phyloP scores from a whole-genome alignment of 2,797 vertebrate species.

The Poecilia gillii region DNA sequence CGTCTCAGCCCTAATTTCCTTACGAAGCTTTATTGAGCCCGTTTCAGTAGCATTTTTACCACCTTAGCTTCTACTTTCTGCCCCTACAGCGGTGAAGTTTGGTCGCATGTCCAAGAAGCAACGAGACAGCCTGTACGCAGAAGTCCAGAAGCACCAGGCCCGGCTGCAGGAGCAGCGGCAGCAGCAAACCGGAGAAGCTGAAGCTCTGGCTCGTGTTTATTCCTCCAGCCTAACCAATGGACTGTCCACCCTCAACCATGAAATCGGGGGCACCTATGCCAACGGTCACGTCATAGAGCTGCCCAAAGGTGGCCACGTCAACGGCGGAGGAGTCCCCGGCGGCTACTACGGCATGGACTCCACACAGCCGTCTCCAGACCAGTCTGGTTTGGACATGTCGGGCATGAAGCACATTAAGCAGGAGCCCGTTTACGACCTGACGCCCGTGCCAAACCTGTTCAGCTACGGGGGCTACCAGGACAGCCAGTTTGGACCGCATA shows the following conservation, averaged over 20 bases:
- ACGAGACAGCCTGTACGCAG: conserved; percentile 95
- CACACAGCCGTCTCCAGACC: conserved; percentile 96
- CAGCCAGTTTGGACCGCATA: conserved; percentile 91
- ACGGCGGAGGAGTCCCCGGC: conserved; percentile 65
- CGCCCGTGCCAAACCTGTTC: conserved; percentile 97
- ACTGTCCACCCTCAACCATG: conserved; percentile 89
- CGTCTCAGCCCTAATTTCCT: too few relatives aligned
- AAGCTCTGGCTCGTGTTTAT: conserved; percentile 94
- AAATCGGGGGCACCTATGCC: conserved; percentile 91
- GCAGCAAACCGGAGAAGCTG: conserved; percentile 94
- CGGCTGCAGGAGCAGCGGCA: conserved; percentile 93
- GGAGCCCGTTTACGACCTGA: conserved; percentile 98
- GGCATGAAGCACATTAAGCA: conserved; percentile 99
- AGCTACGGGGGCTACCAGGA: conserved; percentile 96
- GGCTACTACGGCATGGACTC: conserved; percentile 95
- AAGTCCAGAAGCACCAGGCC: conserved; percentile 99
- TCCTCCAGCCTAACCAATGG: conserved; percentile 91
- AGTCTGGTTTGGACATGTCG: conserved; percentile 97
- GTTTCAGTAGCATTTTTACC: background rate
- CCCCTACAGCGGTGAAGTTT: conserved; percentile 92
- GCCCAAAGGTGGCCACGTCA: conserved; percentile 89
- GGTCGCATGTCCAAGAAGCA: conserved; percentile 99
- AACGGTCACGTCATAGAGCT: conserved; percentile 95
- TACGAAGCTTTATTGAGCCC: too few relatives aligned
- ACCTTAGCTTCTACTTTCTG: conserved; percentile 32